Percentiles rank a stretch among this genome's conserved stretches.
These are phyloP conservation scores for Platyscapa corneri DNA, from an alignment of 1,140 invertebrate species.

Conservation along the genomic window DNA sequence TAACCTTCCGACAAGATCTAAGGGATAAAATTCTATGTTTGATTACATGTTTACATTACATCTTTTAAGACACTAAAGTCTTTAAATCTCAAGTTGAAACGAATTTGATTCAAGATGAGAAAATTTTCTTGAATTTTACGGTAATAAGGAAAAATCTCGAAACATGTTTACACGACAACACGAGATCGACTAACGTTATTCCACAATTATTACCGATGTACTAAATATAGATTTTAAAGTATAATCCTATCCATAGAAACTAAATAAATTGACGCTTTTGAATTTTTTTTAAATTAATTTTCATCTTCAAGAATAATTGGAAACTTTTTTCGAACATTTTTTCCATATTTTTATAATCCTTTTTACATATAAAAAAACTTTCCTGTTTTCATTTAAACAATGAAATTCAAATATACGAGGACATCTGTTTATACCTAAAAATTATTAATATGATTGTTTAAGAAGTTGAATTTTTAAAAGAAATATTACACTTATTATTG, in stretches of 20 bases:
- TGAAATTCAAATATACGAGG: too few relatives aligned
- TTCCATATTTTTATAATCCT: too few relatives aligned
- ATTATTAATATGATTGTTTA: too few relatives aligned
- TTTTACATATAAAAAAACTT: too few relatives aligned
- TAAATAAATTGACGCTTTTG: constrained; percentile 19
- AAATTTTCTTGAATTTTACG: constrained; percentile 51
- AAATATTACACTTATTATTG: too few relatives aligned
- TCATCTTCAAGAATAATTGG: not conserved
- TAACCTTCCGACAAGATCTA: not conserved
- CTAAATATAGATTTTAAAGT: constrained; percentile 54
- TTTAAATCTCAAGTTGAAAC: constrained; percentile 28
- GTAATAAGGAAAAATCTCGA: constrained; percentile 40
- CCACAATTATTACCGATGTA: constrained; percentile 58
- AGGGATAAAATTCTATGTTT: constrained; percentile 27
- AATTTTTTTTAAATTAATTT: not conserved
- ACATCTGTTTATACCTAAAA: too few relatives aligned
- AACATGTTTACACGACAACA: constrained; percentile 58
- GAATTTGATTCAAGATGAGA: constrained; percentile 18
- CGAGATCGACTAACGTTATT: constrained; percentile 40
- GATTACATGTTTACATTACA: constrained; percentile 38
- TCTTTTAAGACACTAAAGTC: constrained; percentile 21
- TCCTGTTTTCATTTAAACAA: too few relatives aligned
- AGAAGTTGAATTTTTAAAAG: too few relatives aligned
- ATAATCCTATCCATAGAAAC: not conserved
- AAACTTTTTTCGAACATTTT: too few relatives aligned